Base-by-base conservation (phyloP, 2,888 invertebrate species). In the Invenusta paracnida region DNA sequence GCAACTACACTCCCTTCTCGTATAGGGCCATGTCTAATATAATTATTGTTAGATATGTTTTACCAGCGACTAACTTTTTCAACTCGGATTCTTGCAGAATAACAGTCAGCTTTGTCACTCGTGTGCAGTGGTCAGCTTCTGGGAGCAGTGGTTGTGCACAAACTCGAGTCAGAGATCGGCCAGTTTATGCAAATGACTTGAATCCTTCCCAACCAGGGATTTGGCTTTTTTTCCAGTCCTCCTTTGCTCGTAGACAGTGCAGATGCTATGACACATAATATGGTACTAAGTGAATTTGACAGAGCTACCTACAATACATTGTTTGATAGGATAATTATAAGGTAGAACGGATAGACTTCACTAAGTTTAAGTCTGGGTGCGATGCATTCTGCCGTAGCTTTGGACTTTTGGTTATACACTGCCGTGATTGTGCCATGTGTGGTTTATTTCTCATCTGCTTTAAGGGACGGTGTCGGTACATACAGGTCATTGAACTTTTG, bases 1-100 rank as follows among this genome's bases (percentile, higher is more conserved):
- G 30, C 81, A 87, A 73, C 28, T 87, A 87, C 0, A 86, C 82
- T 0, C 81, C 87, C 81, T 86, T 87, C 83, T 86, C 87, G 66
- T 85, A 81, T 1, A 87, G 23, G 30, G 82, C 73, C 85, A 86
- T 86, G 81, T 87, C 86, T 27, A 87, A 85, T 23, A 85, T 29
- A 30, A 87, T 87, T 11, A 87, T 67, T 67, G 81, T 86, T 28
- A 29, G 83, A 30, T 86, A 67, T 30, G 48, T 85, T 83, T 86
- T 82, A 81, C 83, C 86, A 31, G 31, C 84, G 0, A 30, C 81
- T 48, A 85, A 5, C n/a, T 30, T 11, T 11, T 29, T 85, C 27
- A 31, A 27, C 23, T n/a, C 17, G 67, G n/a, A n/a, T n/a, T n/a
- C n/a, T n/a, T n/a, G n/a, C n/a, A n/a, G n/a, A n/a, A n/a, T n/a